Evolutionary conservation across 1,140 invertebrate species (phyloP), one percentile per base, ranked within the genome.

Genomic region (Proctacanthus coquilletti): DNA sequence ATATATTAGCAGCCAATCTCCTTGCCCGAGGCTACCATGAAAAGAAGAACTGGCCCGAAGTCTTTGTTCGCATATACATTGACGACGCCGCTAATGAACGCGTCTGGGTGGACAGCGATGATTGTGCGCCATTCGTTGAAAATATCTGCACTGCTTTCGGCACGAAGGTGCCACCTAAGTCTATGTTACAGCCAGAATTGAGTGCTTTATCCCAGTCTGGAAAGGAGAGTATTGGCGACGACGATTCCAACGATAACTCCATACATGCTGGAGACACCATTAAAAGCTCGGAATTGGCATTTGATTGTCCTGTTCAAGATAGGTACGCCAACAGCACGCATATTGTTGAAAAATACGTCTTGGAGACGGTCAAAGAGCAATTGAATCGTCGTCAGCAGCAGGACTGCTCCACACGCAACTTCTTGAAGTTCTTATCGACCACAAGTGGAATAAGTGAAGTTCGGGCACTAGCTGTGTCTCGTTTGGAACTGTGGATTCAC

Each of bases 11-110:
- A 21, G 80, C 84, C 38, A 93, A 89, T 65, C 67, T 95, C 42
- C 62, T 97, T 13, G 73, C 84, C 56, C 69, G 76, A 42, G 84
- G 80, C 10, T 91, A 81, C 63, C 66, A 74, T 29, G 86, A 86
- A 18, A 74, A 71, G 37, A 72, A 68, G 33, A 73, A 72, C 40
- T 86, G 83, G 83, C 82, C 83, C 4, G 80, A 84, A 46, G 64
- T 70, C 37, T 81, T 86, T 60, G 65, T 71, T 5, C 48, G 89
- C 75, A 69, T 88, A 0, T 97, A 89, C 55, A 76, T 96, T 38
- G 92, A 98, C 52, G 93, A 98, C 67, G 85, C 89, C 3, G 58
- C 92, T 1, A 85, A 84, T 34, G 92, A 97, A 49, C 63, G 91
- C 35, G 69, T 84, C 37, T 97, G 92, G 89, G 84, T 95, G 5